Evolutionary conservation across 2,888 invertebrate genomes (phyloP), one percentile per base, ranked within the genome.

Genomic region (Beris morrisii): DNA sequence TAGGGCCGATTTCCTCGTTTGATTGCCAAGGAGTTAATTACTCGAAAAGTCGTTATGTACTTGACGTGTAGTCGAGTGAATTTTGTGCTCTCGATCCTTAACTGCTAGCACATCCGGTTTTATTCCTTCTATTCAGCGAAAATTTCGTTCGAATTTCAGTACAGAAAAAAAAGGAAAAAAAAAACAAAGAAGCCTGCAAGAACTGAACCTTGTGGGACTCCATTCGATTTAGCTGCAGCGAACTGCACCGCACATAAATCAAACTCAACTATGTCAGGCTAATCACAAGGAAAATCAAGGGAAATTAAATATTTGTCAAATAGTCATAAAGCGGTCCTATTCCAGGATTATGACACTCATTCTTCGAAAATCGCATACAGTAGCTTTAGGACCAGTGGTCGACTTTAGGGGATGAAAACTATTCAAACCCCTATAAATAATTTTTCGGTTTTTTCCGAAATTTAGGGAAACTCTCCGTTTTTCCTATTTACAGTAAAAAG

Each of bases 291-390:
- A 63, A 65, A 69, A 67, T 67, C 48, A 48, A 52, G 22, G 55
- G 59, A 59, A 67, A 69, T 69, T 69, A 67, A 66, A 69, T 69
- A 69, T 69, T 69, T 69, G 69, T 69, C 69, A 69, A 69, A 69
- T 48, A 67, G 66, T 65, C 66, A 69, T 69, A 69, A 69, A 65
- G 55, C 45, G 56, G 46, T 65, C 11, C 28, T 15, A 55, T 67
- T 50, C 67, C 44, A 28, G 65, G 69, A 69, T 69, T 69, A 69
- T 65, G 54, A 53, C 63, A 65, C 65, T 38, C 50, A 46, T 44
- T 48, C 6, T 7, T 46, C 22, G 58, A n/a, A 59, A 59, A 59
- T 59, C 50, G 31, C 38, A 38, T 13, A 38, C 15, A 61, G 15
- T 50, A 52, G n/a, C 6, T 22, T 9, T 38, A 38, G 50, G 30